A percentile compares a stretch with the other conserved stretches of the same genome.
Evolutionary conservation across 2,797 vertebrate genomes (phyloP).

Genomic region (Acanthurus lineatus): DNA sequence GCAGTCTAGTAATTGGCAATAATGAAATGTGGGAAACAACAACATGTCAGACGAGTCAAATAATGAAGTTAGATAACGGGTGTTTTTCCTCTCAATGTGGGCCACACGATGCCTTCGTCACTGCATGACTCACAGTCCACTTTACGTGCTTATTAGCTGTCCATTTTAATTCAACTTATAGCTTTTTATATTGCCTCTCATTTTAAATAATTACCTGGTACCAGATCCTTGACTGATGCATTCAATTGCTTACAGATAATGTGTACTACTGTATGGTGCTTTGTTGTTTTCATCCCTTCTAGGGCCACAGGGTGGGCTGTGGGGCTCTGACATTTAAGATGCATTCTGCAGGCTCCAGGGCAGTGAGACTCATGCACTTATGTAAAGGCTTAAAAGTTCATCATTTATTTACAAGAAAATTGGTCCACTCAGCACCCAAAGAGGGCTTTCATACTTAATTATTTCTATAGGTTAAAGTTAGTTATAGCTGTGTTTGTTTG

Average conservation of each 20-base stretch:
- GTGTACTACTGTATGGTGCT: conserved; percentile 13
- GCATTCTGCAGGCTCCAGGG: conserved; percentile 57
- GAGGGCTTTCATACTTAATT: conserved; percentile 20
- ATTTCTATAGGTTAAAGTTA: conserved; percentile 31
- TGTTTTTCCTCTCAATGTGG: conserved; percentile 23
- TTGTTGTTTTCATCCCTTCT: conserved; percentile 8
- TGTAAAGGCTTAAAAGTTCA: conserved; percentile 66
- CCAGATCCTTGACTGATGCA: conserved; percentile 14
- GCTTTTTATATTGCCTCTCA: conserved; percentile 19
- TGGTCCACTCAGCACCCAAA: conserved; percentile 33
- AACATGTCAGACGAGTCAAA: conserved; percentile 22
- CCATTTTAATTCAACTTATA: conserved; percentile 25
- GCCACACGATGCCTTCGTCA: conserved; percentile 9
- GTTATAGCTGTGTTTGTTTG: conserved; percentile 14
- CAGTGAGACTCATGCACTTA: conserved; percentile 54
- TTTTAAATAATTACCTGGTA: conserved; percentile 25
- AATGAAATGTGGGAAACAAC: conserved; percentile 23
- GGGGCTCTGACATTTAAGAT: conserved; percentile 74
- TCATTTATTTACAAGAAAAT: conserved; percentile 69
- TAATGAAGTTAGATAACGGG: not conserved
- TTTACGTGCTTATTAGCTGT: conserved; percentile 31
- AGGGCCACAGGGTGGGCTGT: conserved; percentile 13
- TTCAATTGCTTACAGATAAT: conserved; percentile 35
- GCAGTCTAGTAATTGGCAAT: not conserved
- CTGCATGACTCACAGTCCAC: conserved; percentile 34